Conservation (phyloP, 2,113 vertebrate genomes). For the Trichomycterus rosablanca region DNA sequence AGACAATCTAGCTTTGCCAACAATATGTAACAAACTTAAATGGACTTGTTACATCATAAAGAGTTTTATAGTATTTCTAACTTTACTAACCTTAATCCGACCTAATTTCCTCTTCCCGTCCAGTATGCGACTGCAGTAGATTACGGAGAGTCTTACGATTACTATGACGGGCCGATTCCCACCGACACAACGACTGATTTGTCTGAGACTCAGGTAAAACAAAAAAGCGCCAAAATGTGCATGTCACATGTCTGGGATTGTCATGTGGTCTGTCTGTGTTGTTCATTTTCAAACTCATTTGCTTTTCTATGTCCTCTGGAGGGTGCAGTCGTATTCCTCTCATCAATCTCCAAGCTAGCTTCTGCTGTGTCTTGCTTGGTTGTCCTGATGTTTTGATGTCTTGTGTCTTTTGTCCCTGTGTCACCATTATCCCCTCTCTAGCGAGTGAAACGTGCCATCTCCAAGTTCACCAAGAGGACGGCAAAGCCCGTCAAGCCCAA, state of each 20-base stretch:
- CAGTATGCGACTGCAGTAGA: conserved; percentile 87
- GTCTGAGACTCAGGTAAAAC: conserved; percentile 89
- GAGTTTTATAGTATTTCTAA: conserved; percentile 32
- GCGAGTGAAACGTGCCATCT: conserved; percentile 87
- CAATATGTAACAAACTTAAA: conserved; percentile 34
- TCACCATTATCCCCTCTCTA: conserved; percentile 68
- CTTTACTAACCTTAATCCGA: conserved; percentile 62
- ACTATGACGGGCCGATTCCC: conserved; percentile 84
- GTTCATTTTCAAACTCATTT: conserved; percentile 5
- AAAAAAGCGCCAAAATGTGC: conserved; percentile 3
- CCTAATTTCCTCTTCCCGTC: conserved; percentile 71
- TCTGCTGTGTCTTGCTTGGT: conserved; percentile 50
- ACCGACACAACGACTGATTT: no score
- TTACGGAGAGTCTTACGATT: conserved; percentile 90
- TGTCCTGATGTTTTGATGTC: conserved; percentile 56
- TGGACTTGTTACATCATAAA: conserved; percentile 30
- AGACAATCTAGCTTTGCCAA: conserved; percentile 6
- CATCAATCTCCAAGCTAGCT: background rate
- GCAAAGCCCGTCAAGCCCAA: conserved; percentile 84
- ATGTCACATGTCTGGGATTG: conserved; percentile 59
- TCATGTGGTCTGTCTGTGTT: conserved; percentile 26
- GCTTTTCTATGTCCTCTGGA: conserved; percentile 4
- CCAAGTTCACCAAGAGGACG: conserved; percentile 85
- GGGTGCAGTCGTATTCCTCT: background rate
- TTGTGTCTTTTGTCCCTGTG: conserved; percentile 45